These are phyloP conservation scores for Myxocyprinus asiaticus DNA, from an alignment of 2,113 vertebrate genomes.

Conservation along the genomic window DNA sequence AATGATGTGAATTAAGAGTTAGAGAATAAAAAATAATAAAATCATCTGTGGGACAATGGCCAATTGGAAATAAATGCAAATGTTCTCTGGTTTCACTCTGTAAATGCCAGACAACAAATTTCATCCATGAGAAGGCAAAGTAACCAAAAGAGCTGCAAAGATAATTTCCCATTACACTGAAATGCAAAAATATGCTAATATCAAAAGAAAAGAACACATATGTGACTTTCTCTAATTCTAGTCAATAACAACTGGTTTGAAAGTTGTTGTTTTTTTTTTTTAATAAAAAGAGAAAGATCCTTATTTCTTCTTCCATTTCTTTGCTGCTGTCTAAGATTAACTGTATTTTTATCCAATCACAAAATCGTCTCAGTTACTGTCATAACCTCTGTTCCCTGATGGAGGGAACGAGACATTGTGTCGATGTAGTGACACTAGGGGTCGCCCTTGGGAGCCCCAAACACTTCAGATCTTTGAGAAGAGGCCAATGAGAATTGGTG, in stretches of 20 bases:
- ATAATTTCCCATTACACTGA: slow-evolving; percentile 80
- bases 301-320: slow-evolving; percentile 72
- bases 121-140: slow-evolving; percentile 79
- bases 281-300: slow-evolving; percentile 88
- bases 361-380: too few species aligned
- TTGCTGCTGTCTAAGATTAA: slow-evolving; percentile 90
- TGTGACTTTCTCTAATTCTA: slow-evolving; percentile 83
- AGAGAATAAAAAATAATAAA: not conserved
- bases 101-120: slow-evolving; percentile 15
- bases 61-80: slow-evolving; percentile 15
- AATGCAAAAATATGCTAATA: slow-evolving; percentile 91
- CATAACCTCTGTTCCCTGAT: too few species aligned
- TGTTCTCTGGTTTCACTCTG: slow-evolving; percentile 6
- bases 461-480: too few species aligned
- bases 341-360: slow-evolving; percentile 99
- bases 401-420: too few species aligned
- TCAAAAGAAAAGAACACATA: slow-evolving; percentile 39
- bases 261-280: slow-evolving; percentile 63
- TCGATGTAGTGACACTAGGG: too few species aligned
- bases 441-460: too few species aligned
- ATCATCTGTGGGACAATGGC: not conserved
- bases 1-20: not conserved
- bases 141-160: slow-evolving; percentile 91
- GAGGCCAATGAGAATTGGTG: too few species aligned
- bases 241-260: slow-evolving; percentile 98